Evolutionary conservation across 1,140 invertebrate genomes (phyloP), one percentile per base, ranked within the genome.

Genomic region (Philopotamus ludificatus): DNA sequence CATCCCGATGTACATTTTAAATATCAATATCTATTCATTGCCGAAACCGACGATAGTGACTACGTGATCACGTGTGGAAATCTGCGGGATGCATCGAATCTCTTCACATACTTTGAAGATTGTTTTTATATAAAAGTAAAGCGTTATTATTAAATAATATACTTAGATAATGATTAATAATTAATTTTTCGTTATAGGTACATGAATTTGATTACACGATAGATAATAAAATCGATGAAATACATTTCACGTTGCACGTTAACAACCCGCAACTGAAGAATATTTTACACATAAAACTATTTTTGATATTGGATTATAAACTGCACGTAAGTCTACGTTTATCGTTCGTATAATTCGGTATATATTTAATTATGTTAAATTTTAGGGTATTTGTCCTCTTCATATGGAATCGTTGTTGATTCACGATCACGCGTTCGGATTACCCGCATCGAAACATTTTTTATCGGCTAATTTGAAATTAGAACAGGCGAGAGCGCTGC

Each of bases 291-390:
- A 64, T 83, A 39, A 72, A 80, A 67, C 66, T 88, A 18, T 73
- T 89, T 34, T 73, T 89, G 51, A 74, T 82, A 44, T 78, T 89
- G 68, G 83, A 87, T 73, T 88, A 85, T 65, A 81, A 80, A 73
- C 72, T 89, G 67, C 73, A 81, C 75, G 88, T 89, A 80, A 80
- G 75, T 75, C 66, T 62, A 59, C 41, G 12, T 34, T 34, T 34
- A 34, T 34, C 28, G 4, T 12, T 34, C 28, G 28, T n/a, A 34
- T 34, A 9, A 42, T 18, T 4, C 10, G 20, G 18, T n/a, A n/a
- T n/a, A 55, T 57, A 45, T 62, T 50, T 61, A 25, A 55, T n/a
- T 67, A 51, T 59, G 65, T 67, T 21, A 63, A 64, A 39, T 68
- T 81, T 63, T 72, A 86, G 85, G 73, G 74, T 63, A 72, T 75